These are phyloP conservation scores for Ochlodes sylvanus DNA, from an alignment of 2,888 invertebrate species.

Conservation along the genomic window DNA sequence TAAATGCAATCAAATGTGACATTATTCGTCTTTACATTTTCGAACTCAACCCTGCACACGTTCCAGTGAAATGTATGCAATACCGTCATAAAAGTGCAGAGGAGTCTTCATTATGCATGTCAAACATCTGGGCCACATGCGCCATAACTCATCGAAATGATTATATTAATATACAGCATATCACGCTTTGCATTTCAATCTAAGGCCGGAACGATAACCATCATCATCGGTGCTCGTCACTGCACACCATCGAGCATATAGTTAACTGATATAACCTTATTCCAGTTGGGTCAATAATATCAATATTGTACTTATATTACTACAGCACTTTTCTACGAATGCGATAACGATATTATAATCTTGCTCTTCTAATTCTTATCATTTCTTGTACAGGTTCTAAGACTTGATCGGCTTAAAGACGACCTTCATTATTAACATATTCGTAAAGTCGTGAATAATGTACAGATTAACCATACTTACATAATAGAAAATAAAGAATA, in stretches of 20 bases:
- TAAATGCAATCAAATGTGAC: background rate
- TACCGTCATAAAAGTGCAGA: slow-evolving; percentile 34
- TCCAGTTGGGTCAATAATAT: slow-evolving; percentile 4
- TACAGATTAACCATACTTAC: background rate
- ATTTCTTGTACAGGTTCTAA: background rate
- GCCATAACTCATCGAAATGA: slow-evolving; percentile 34
- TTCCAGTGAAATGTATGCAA: slow-evolving; percentile 22
- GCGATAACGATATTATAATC: background rate
- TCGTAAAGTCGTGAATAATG: background rate
- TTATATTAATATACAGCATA: slow-evolving; percentile 36
- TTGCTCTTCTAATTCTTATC: background rate
- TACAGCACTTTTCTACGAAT: background rate
- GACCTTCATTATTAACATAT: background rate
- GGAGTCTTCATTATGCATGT: slow-evolving; percentile 34
- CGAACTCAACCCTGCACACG: background rate
- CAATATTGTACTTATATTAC: background rate
- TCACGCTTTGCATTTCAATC: slow-evolving; percentile 39
- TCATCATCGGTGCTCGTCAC: slow-evolving; percentile 16
- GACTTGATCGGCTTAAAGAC: background rate
- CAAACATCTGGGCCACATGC: slow-evolving; percentile 33
- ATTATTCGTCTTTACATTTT: background rate
- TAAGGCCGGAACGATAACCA: slow-evolving; percentile 31
- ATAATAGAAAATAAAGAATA: background rate
- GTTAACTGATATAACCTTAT: background rate
- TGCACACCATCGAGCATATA: slow-evolving; percentile 9